Conservation (phyloP, 2,888 invertebrate genomes). For the Polydrusus pterygomalis region DNA sequence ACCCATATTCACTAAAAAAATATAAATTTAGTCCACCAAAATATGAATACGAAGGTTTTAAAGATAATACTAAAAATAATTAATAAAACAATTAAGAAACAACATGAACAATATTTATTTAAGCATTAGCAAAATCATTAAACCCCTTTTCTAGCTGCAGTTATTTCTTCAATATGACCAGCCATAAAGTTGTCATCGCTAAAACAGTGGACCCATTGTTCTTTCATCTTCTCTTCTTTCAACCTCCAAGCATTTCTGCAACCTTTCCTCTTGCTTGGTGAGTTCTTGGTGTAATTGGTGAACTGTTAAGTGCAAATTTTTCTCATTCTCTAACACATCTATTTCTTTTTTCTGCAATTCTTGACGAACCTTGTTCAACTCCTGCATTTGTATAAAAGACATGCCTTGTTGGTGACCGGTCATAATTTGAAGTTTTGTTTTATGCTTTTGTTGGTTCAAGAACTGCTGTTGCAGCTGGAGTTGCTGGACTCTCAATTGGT, state of each 20-base stretch:
- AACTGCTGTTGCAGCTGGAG: constrained; percentile 24
- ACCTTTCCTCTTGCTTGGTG: not conserved
- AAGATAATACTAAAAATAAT: too few species aligned
- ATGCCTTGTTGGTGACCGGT: not conserved
- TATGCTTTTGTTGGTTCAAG: constrained; percentile 21
- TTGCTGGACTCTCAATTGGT: constrained; percentile 18
- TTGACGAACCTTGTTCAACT: not conserved
- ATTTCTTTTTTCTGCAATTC: not conserved
- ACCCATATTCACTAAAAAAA: too few species aligned
- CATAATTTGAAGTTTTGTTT: constrained; percentile 20
- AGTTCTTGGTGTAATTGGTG: not conserved
- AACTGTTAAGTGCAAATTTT: not conserved
- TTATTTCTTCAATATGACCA: too few species aligned
- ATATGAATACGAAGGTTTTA: too few species aligned
- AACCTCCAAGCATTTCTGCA: not conserved
- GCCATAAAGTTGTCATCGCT: not conserved
- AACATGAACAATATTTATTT: too few species aligned
- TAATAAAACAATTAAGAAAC: too few species aligned
- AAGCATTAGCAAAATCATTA: too few species aligned
- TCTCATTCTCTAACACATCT: not conserved
- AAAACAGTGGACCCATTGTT: not conserved
- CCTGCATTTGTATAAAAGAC: not conserved
- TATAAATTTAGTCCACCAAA: too few species aligned
- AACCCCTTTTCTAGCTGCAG: too few species aligned
- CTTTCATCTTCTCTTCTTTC: not conserved